phyloP scores from a whole-genome alignment of 2,888 invertebrate genomes.

The Pherbina coryleti region DNA sequence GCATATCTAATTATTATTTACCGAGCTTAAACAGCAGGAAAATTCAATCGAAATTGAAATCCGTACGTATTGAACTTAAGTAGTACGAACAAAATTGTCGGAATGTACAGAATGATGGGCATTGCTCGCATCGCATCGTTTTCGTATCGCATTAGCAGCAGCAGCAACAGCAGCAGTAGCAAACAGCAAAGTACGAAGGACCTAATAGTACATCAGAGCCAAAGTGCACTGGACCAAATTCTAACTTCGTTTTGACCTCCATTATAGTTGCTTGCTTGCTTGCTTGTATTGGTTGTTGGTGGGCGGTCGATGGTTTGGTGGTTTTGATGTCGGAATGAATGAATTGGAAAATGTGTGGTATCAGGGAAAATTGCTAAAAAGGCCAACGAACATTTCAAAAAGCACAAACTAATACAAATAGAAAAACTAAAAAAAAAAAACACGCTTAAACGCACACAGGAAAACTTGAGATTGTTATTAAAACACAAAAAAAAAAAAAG shows the following conservation, averaged over 20 bases:
- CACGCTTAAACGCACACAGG: neutral
- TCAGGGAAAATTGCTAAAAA: slow-evolving; percentile 6
- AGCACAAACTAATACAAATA: neutral
- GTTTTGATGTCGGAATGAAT: neutral
- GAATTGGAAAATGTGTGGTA: slow-evolving; percentile 19
- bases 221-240: slow-evolving; percentile 22
- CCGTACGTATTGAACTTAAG: slow-evolving; percentile 58
- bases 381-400: neutral
- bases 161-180: neutral
- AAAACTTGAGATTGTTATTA: neutral
- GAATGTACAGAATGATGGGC: neutral
- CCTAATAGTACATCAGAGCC: neutral
- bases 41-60: slow-evolving; percentile 61
- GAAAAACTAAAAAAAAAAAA: neutral
- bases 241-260: slow-evolving; percentile 21
- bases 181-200: neutral
- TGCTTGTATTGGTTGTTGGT: no score
- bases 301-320: no score
- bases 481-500: neutral
- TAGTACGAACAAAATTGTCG: neutral
- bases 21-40: slow-evolving; percentile 59
- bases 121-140: neutral
- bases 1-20: slow-evolving; percentile 63
- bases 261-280: neutral
- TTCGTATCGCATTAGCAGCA: neutral